Percentiles rank a stretch among this genome's conserved stretches.
These are phyloP conservation scores for Colaptes auratus DNA, from an alignment of 2,113 vertebrate species.

Conservation along the genomic window DNA sequence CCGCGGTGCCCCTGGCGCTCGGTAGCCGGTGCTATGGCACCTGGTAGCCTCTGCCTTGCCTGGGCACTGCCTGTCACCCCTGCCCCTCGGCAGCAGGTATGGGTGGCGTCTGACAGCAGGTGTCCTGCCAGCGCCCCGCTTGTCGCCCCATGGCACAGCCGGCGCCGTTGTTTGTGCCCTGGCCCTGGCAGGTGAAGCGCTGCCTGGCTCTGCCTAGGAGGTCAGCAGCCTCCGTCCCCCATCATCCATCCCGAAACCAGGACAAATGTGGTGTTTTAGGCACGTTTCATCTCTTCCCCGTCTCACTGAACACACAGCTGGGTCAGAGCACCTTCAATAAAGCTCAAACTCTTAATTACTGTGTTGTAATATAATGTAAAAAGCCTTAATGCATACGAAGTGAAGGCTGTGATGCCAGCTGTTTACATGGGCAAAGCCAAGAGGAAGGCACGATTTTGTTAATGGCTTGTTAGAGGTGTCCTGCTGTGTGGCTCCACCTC, in stretches of 20 bases:
- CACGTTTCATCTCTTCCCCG: fast-evolving
- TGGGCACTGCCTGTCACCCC: background rate
- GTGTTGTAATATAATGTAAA: fast-evolving
- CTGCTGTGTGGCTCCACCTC: background rate
- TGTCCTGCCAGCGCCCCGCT: background rate
- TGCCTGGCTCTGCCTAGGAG: fast-evolving
- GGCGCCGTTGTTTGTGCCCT: fast-evolving
- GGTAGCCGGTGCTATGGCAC: background rate
- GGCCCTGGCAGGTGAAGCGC: fast-evolving
- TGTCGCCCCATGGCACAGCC: background rate
- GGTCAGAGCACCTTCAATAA: background rate
- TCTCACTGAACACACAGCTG: fast-evolving
- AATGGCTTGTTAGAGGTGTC: fast-evolving
- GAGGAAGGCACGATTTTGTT: fast-evolving
- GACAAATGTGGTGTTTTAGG: fast-evolving
- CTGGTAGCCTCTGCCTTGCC: background rate
- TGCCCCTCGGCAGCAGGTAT: background rate
- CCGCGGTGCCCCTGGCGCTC: background rate
- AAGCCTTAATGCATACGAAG: fast-evolving
- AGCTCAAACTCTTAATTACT: fast-evolving
- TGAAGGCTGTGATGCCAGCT: fast-evolving
- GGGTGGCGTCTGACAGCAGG: background rate
- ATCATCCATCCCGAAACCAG: background rate
- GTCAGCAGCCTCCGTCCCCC: fast-evolving
- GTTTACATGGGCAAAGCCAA: fast-evolving